Percentiles rank a stretch among this genome's conserved stretches.
Evolutionary conservation across 37 sponge, comb jelly and placozoan genomes (phyloP).

Genomic region (Ianthella basta): DNA sequence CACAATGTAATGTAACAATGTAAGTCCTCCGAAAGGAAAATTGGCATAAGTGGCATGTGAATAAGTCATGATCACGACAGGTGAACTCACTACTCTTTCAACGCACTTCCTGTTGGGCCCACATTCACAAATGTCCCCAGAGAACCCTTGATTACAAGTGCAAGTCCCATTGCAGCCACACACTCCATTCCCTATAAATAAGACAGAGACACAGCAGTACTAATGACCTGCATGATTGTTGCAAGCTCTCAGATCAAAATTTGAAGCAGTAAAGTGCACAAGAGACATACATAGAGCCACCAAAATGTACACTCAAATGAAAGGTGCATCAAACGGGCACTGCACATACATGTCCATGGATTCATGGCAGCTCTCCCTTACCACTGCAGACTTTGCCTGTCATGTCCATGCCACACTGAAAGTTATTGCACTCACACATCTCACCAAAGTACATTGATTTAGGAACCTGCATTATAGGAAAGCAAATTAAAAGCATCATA

Average conservation of each 20-base stretch:
- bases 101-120: slow-evolving; percentile 23
- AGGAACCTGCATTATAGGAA: slow-evolving; percentile 7
- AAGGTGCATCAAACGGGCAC: no score
- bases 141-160: not conserved
- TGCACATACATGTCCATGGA: no score
- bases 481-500: no score
- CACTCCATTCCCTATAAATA: slow-evolving; percentile 27
- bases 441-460: slow-evolving; percentile 9
- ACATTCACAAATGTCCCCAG: slow-evolving; percentile 43
- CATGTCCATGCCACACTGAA: slow-evolving; percentile 13
- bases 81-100: not conserved
- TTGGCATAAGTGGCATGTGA: not conserved
- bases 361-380: not conserved
- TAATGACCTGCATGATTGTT: no score
- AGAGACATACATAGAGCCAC: no score
- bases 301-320: no score
- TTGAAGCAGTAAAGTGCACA: no score
- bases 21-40: no score
- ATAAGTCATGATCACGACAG: no score
- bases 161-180: slow-evolving; percentile 40
- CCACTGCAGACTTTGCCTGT: slow-evolving; percentile 25
- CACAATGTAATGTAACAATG: no score
- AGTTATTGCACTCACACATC: slow-evolving; percentile 22
- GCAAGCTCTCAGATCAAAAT: no score
- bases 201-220: no score